These are phyloP conservation scores for Synergus gifuensis DNA, from an alignment of 2,888 invertebrate genomes.

Conservation along the genomic window DNA sequence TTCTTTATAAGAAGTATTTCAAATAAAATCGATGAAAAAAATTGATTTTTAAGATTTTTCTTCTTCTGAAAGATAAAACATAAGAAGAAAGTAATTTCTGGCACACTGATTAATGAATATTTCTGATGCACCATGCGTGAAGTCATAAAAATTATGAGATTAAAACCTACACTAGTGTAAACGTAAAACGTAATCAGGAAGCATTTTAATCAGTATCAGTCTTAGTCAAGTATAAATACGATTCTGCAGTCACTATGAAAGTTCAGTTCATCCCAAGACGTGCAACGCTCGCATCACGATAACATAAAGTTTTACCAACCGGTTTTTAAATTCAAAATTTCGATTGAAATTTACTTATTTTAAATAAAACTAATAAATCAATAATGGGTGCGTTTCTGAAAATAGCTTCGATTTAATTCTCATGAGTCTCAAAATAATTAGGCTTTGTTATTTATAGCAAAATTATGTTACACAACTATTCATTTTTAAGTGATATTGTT, in stretches of 20 bases:
- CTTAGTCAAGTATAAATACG: constrained; percentile 36
- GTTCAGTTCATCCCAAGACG: constrained; percentile 26
- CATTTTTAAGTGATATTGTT: too few relatives aligned
- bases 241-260: constrained; percentile 23
- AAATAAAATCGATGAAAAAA: background rate
- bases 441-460: too few relatives aligned
- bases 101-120: constrained; percentile 1
- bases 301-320: background rate
- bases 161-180: constrained; percentile 22
- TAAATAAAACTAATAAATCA: background rate
- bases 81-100: constrained; percentile 27
- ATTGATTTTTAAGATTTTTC: background rate
- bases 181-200: constrained; percentile 41
- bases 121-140: background rate
- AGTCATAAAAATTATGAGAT: constrained; percentile 22
- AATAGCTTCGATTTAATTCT: background rate
- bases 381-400: background rate
- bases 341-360: background rate
- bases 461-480: too few relatives aligned
- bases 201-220: constrained; percentile 16
- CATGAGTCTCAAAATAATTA: too few relatives aligned
- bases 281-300: background rate
- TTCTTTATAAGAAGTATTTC: background rate
- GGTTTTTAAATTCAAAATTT: background rate
- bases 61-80: background rate